Conservation (phyloP, 1,140 invertebrate species). For the Acromyrmex charruanus region DNA sequence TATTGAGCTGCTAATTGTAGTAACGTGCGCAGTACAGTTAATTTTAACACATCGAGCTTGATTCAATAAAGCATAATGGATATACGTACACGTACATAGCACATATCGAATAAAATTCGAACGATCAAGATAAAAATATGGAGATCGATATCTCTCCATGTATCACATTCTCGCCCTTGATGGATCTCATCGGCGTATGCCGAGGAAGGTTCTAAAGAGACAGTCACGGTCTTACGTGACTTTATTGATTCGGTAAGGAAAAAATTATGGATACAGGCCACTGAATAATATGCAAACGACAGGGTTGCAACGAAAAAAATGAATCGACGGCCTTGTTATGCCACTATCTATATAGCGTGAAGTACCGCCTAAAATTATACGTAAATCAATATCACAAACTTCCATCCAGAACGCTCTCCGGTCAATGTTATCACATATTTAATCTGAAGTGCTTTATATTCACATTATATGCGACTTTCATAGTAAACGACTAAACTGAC, state of each 20-base stretch:
- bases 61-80: neutral
- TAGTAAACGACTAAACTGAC: neutral
- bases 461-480: neutral
- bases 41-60: neutral
- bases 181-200: neutral
- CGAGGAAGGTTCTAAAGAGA: conserved; percentile 21
- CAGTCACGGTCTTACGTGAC: conserved; percentile 40
- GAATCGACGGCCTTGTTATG: conserved; percentile 38
- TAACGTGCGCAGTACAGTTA: neutral
- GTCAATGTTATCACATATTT: conserved; percentile 24
- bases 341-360: conserved; percentile 17
- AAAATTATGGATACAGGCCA: conserved; percentile 47
- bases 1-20: neutral
- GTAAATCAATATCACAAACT: conserved; percentile 40
- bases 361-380: conserved; percentile 54
- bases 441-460: neutral
- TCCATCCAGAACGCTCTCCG: neutral
- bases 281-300: conserved; percentile 53
- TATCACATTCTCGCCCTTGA: conserved; percentile 24
- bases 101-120: neutral
- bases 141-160: conserved; percentile 14
- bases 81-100: neutral
- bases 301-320: conserved; percentile 36
- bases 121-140: conserved; percentile 7
- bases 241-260: conserved; percentile 44